These are phyloP conservation scores for Eristalis intricaria DNA, from an alignment of 2,888 invertebrate species.

Conservation along the genomic window DNA sequence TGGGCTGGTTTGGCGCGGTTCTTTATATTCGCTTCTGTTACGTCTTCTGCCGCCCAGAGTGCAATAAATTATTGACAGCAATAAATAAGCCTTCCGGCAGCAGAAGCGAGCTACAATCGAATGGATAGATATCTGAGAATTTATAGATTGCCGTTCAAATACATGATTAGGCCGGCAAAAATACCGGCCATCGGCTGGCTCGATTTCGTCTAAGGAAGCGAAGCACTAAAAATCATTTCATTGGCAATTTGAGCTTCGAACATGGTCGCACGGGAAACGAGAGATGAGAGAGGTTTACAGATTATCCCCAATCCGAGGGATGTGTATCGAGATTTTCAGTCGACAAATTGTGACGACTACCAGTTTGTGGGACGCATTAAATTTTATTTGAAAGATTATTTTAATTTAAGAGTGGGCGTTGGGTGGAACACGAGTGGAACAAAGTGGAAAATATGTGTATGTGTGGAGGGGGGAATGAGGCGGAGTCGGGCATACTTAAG, in stretches of 20 bases:
- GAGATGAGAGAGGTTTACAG: background rate
- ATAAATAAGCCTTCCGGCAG: constrained; percentile 39
- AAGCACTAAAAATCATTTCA: constrained; percentile 51
- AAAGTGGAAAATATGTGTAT: background rate
- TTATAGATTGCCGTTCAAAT: constrained; percentile 40
- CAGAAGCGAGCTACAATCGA: background rate
- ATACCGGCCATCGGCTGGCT: constrained; percentile 11
- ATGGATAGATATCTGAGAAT: constrained; percentile 25
- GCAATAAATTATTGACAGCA: constrained; percentile 50
- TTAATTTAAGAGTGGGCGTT: constrained; percentile 11
- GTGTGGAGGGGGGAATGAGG: background rate
- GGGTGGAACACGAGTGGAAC: background rate
- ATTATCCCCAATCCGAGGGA: background rate
- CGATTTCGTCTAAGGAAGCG: constrained; percentile 25
- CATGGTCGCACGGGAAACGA: background rate
- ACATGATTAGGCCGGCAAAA: constrained; percentile 19
- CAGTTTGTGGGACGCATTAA: constrained; percentile 45
- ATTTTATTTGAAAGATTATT: constrained; percentile 61
- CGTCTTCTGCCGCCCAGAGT: constrained; percentile 15
- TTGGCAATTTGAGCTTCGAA: constrained; percentile 40
- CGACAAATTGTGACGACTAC: background rate
- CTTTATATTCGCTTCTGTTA: constrained; percentile 6
- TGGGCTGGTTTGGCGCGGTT: constrained; percentile 21
- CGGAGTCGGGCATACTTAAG: constrained; percentile 26
- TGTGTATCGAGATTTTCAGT: background rate